Evolutionary conservation across 2,113 vertebrate species (phyloP), one percentile per base, ranked within the genome.

Genomic region (Falco punctatus): DNA sequence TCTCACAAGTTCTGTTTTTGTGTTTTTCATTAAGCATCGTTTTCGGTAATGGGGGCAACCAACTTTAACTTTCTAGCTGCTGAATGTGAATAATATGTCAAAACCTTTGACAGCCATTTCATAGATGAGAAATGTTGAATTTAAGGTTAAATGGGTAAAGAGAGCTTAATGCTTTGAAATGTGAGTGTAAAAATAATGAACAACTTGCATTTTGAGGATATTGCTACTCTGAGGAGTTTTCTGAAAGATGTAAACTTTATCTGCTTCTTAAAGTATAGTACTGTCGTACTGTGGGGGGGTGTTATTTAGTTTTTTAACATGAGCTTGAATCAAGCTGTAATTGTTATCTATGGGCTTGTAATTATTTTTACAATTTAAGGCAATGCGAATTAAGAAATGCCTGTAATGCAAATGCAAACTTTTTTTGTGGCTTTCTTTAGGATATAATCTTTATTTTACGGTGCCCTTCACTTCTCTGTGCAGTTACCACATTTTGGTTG

Each of bases 11-110:
- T 94, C 14, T 79, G 54, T 67, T 80, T 61, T 73, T 90, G 9
- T 49, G 40, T 54, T 84, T 65, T 75, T 20, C 64, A 79, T 96
- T 92, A 83, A 95, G 24, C 94, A 74, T 94, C 75, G 30, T 97
- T 66, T 97, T 96, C 89, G 93, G 79, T 97, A 94, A 95, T 10
- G 92, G 97, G 97, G 97, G 97, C 97, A 98, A 98, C 98, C 96
- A 98, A 98, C 98, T 98, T 98, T 98, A 98, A 98, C 97, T 98
- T 98, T 97, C 94, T 96, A 20, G 74, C 82, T 98, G 94, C 95
- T 97, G 87, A 97, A 95, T 96, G 81, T 92, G 58, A 86, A 69
- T 65, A 44, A 69, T 65, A 44, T 73, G 7, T 88, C 40, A 85
- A 79, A 97, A 91, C 8, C 18, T 86, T 66, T 84, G 38, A 67